Conservation (phyloP, 2,888 invertebrate species). For the Apocheima hispidaria region DNA sequence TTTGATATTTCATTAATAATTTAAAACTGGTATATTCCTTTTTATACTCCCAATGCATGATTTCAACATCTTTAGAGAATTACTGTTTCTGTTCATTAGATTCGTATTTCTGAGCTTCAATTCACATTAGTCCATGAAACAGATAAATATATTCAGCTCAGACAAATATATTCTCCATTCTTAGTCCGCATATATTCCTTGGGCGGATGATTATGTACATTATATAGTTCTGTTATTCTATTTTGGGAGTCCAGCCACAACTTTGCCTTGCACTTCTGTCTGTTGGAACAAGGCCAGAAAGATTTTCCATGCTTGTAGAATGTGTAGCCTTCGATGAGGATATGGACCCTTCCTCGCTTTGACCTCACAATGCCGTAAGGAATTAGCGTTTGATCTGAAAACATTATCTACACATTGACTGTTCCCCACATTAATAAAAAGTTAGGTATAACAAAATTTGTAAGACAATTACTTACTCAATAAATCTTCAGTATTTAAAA, state of each 20-base stretch:
- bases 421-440: too few relatives aligned
- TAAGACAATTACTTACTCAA: too few relatives aligned
- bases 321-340: constrained; percentile 43
- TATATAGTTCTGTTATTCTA: constrained; percentile 32
- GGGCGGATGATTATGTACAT: constrained; percentile 43
- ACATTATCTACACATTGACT: not conserved
- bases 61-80: too few relatives aligned
- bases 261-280: constrained; percentile 40
- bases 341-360: constrained; percentile 39
- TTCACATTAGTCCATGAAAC: not conserved
- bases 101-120: too few relatives aligned
- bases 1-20: too few relatives aligned
- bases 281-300: constrained; percentile 3
- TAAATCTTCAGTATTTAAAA: too few relatives aligned
- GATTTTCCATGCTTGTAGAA: constrained; percentile 26
- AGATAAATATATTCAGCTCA: too few relatives aligned
- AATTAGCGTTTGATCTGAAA: not conserved
- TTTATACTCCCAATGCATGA: too few relatives aligned
- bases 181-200: constrained; percentile 36
- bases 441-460: too few relatives aligned
- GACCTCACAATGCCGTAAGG: constrained; percentile 41
- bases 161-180: constrained; percentile 12
- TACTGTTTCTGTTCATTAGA: too few relatives aligned
- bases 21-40: too few relatives aligned
- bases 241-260: constrained; percentile 31